Evolutionary conservation across 2,113 vertebrate species (phyloP), one percentile per base, ranked within the genome.

Genomic region (Pelecanoides urinatrix): DNA sequence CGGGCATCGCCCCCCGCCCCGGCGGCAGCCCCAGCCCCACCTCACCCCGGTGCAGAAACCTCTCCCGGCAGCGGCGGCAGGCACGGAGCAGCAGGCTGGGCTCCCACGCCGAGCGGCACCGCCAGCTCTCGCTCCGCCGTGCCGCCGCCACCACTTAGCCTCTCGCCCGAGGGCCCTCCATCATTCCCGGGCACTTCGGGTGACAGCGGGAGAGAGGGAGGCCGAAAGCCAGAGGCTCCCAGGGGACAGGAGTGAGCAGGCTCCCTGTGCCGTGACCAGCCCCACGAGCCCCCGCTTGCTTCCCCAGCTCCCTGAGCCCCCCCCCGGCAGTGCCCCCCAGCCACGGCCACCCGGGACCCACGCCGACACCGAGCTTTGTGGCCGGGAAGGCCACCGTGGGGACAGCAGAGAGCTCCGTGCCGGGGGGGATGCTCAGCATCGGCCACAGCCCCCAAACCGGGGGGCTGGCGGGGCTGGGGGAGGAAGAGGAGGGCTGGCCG

Each of bases 81-180:
- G 92, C 73, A 34, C 11, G 8, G 83, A 56, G 70, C 16, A 62
- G 75, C 74, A 5, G 79, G 61, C 63, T 36, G 87, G 58, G 92
- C 76, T 96, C 85, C 76, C 67, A 11, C 10, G 5, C 59, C 38
- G 14, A 63, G 80, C 34, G 23, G 49, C 50, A 26, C 63, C 71
- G 88, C 85, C 88, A 74, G 94, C 94, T 86, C 94, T 49, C 12
- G 6, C 45, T 26, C 71, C 14, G 56, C 29, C 44, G 2, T 22
- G 47, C 27, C 34, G 45, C 83, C 14, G 32, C 23, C 65, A 10
- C 93, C 86, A 90, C 96, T 94, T 90, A 88, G 96, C 94, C 96
- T 94, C 88, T 81, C 16, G 56, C 82, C 75, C 95, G 83, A 4
- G 38, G 70, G 88, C 49, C 76, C 86, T 96, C 94, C 94, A 90